These are phyloP conservation scores for Sphenodon punctatus DNA, from an alignment of 2,797 vertebrate genomes.

Conservation along the genomic window DNA sequence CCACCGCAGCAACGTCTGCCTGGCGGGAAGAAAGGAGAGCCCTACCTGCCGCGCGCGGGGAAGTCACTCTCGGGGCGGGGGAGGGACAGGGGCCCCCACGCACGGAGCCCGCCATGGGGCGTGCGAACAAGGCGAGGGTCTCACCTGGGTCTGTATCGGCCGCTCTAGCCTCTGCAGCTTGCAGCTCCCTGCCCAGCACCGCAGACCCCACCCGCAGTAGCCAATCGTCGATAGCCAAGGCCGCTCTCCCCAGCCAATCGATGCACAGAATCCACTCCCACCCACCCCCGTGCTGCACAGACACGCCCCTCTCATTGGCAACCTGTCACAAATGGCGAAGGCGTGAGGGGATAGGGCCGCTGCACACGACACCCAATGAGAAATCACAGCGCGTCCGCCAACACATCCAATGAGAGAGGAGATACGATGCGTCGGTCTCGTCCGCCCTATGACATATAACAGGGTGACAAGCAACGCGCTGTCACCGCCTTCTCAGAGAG, in stretches of 20 bases:
- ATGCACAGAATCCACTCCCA: neutral
- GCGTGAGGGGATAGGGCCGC: neutral
- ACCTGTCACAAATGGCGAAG: fast-evolving
- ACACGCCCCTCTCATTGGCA: neutral
- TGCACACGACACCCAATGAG: neutral
- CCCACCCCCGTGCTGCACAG: neutral
- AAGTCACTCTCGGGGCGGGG: too few species aligned
- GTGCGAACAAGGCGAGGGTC: neutral
- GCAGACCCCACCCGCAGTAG: neutral
- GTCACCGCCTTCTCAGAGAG: neutral
- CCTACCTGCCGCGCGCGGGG: too few species aligned
- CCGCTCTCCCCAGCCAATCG: neutral
- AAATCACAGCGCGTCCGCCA: conserved; percentile 65
- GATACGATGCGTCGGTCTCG: neutral
- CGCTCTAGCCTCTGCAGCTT: conserved; percentile 41
- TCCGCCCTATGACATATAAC: too few species aligned
- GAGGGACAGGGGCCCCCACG: fast-evolving
- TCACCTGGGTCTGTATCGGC: conserved; percentile 17
- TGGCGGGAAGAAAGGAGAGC: too few species aligned
- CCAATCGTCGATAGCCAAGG: neutral
- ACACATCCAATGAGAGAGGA: conserved; percentile 16
- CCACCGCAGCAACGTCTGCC: too few species aligned
- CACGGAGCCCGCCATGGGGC: too few species aligned
- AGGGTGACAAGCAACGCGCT: neutral
- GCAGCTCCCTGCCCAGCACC: conserved; percentile 5